Evolutionary conservation across 2,888 invertebrate species (phyloP).

Genomic region (Sceliomorpha sp.): DNA sequence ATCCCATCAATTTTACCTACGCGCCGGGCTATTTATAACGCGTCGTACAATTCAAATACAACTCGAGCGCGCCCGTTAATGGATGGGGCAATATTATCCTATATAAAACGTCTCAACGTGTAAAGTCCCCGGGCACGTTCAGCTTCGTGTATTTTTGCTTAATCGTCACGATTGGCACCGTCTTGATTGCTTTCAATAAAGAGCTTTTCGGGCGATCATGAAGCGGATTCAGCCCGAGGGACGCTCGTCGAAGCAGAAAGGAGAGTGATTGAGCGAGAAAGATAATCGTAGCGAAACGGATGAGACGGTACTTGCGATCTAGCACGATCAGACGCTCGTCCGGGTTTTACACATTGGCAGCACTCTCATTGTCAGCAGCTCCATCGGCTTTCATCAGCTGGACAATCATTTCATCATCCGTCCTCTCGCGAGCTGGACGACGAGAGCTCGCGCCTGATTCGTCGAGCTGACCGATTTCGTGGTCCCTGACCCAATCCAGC

Average conservation of each 20-base stretch:
- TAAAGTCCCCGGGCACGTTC: no score
- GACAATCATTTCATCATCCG: conserved; percentile 78
- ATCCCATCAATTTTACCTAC: no score
- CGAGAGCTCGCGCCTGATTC: conserved; percentile 53
- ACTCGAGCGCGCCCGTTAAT: no score
- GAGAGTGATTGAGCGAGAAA: conserved; percentile 25
- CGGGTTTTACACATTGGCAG: conserved; percentile 46
- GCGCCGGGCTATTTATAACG: no score
- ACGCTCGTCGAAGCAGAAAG: conserved; percentile 13
- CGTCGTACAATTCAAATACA: no score
- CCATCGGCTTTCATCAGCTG: conserved; percentile 76
- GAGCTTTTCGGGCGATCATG: conserved; percentile 16
- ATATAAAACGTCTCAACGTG: no score
- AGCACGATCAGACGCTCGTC: conserved; percentile 46
- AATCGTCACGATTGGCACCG: background rate
- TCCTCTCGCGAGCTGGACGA: conserved; percentile 57
- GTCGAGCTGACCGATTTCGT: conserved; percentile 61
- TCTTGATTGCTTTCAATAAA: conserved; percentile 15
- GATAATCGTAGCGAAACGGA: conserved; percentile 59
- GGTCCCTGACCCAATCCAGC: conserved; percentile 69
- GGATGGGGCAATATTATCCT: no score
- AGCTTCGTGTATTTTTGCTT: background rate
- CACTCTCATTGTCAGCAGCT: conserved; percentile 64
- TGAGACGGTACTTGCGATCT: conserved; percentile 62
- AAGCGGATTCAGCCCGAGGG: conserved; percentile 13